Base-by-base conservation (phyloP, 2,888 invertebrate genomes). In the Tinea pellionella region DNA sequence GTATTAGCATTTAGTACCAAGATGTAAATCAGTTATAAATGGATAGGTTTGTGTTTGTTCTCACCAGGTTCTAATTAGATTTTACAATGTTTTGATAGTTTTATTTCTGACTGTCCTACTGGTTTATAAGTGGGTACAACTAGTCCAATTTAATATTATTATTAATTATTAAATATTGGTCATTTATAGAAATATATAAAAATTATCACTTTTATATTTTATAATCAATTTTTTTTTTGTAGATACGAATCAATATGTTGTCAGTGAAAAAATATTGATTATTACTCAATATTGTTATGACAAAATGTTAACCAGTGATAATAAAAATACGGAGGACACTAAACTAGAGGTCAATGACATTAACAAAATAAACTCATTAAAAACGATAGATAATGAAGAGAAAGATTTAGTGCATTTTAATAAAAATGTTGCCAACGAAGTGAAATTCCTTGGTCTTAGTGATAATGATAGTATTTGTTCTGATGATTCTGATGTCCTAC, bases 401-500 rank as follows among this genome's bases (percentile, higher is more conserved):
- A 43, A 43, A 24, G 63, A 72, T 7, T 65, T 71, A 41, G 73
- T 70, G 0, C 71, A 73, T 62, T 78, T 72, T 61, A 69, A 66
- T 19, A 75, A 75, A 51, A 65, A 65, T 47, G 65, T 68, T 13
- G 65, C 66, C 12, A 77, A 78, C n/a, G 74, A 75, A 8, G 85
- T 85, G 0, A 88, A 83, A 65, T 86, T 88, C 64, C 73, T 86
- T 66, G 87, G 88, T 0, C 67, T 90, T 55, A 80, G 81, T 64
- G 84, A 84, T 62, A 74, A 75, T 11, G 83, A 89, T 59, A 87
- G 86, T 62, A 77, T 84, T 61, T 77, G 75, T 60, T 85, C 85
- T 1, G 80, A 82, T 16, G 78, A 78, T 9, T 66, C 67, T 1
- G 68, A 75, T 47, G 67, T 86, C 78, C 78, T 90, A 55, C 90